Conservation (phyloP, 2,113 vertebrate species). For the Struthio camelus region DNA sequence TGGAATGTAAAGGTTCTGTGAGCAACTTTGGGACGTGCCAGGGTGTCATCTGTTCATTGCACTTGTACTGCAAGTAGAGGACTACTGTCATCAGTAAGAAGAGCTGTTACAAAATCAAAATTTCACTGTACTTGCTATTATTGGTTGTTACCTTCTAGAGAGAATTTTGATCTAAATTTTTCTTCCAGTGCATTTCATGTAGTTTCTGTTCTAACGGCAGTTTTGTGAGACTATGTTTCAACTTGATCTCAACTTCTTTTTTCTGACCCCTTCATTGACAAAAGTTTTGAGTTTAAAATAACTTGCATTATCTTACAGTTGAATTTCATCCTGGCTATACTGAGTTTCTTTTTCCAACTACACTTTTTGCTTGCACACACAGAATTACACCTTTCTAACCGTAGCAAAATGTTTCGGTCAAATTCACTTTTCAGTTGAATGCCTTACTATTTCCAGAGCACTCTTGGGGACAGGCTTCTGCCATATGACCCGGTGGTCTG, state of each 20-base stretch:
- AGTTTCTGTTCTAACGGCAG: neutral
- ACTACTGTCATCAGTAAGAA: neutral
- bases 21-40: neutral
- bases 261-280: neutral
- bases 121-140: neutral
- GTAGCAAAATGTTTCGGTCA: neutral
- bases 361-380: neutral
- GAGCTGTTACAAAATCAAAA: neutral
- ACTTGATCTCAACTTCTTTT: neutral
- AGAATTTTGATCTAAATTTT: neutral
- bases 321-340: neutral
- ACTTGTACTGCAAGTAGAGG: neutral
- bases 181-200: neutral
- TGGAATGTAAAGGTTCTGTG: neutral
- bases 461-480: neutral
- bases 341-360: neutral
- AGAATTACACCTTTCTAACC: neutral
- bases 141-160: neutral
- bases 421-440: neutral
- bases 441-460: neutral
- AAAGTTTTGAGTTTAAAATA: neutral
- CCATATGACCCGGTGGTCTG: neutral
- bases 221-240: neutral
- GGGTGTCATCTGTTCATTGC: neutral
- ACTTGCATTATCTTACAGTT: neutral